A percentile compares a stretch with the other conserved stretches of the same genome.
Evolutionary conservation across 64 coral and sea anemone genomes (phyloP).

Genomic region (Hydrozoanthus tunicans): DNA sequence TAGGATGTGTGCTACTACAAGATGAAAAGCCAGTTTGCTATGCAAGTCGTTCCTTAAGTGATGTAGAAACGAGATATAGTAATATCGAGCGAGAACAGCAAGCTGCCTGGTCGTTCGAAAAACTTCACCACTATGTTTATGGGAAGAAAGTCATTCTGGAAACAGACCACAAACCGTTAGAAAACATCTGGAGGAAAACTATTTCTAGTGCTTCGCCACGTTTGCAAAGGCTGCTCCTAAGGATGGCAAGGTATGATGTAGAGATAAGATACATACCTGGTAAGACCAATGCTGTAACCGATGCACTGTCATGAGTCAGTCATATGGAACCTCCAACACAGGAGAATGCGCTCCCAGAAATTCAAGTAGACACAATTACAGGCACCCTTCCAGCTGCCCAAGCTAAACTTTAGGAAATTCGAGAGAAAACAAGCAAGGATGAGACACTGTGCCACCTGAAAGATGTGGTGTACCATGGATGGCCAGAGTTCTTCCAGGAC

Average conservation of each 20-base stretch:
- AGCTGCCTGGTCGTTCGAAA: slow-evolving; percentile 61
- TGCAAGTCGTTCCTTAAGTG: slow-evolving; percentile 57
- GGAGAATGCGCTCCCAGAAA: background rate
- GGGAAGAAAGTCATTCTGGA: slow-evolving; percentile 49
- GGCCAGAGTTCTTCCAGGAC: slow-evolving; percentile 39
- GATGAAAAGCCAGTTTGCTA: slow-evolving; percentile 34
- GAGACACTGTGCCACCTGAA: slow-evolving; percentile 39
- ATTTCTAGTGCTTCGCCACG: background rate
- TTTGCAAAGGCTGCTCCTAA: slow-evolving; percentile 15
- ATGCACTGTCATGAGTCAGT: slow-evolving; percentile 39
- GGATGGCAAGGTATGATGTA: slow-evolving; percentile 10
- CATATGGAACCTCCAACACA: slow-evolving; percentile 43
- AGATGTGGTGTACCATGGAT: slow-evolving; percentile 63
- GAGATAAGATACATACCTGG: slow-evolving; percentile 28
- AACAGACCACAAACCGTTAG: slow-evolving; percentile 59
- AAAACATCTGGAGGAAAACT: background rate
- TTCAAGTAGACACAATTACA: slow-evolving; percentile 45
- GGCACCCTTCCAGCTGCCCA: slow-evolving; percentile 41
- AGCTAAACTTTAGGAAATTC: slow-evolving; percentile 57
- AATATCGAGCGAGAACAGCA: slow-evolving; percentile 56
- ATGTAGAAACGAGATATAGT: slow-evolving; percentile 50
- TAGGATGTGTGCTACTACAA: slow-evolving; percentile 58
- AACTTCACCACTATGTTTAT: slow-evolving; percentile 50
- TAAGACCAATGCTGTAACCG: slow-evolving; percentile 29
- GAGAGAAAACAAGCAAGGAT: slow-evolving; percentile 45